These are phyloP conservation scores for Syrphus vitripennis DNA, from an alignment of 2,888 invertebrate genomes.

Conservation along the genomic window DNA sequence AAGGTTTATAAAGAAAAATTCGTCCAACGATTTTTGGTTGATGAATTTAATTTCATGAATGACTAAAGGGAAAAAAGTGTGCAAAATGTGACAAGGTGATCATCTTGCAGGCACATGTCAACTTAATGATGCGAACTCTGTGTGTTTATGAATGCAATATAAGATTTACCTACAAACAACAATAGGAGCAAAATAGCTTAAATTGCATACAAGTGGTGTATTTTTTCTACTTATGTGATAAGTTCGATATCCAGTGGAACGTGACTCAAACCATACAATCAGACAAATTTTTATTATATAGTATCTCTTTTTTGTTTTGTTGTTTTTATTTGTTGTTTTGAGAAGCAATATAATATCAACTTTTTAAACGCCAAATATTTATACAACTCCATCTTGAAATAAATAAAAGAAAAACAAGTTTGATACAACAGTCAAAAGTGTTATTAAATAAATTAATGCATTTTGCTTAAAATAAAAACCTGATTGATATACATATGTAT, in stretches of 20 bases:
- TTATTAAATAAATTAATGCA: not conserved
- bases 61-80: not conserved
- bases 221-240: slow-evolving; percentile 32
- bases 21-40: not conserved
- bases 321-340: not conserved
- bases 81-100: slow-evolving; percentile 34
- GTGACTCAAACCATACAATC: slow-evolving; percentile 14
- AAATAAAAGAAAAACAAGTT: not conserved
- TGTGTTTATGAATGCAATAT: not conserved
- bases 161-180: slow-evolving; percentile 24
- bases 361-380: not conserved
- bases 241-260: slow-evolving; percentile 11
- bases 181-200: not conserved
- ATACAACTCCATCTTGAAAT: not conserved
- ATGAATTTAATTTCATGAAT: not conserved
- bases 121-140: slow-evolving; percentile 13
- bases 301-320: not conserved
- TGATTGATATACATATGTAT: not conserved
- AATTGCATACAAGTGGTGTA: slow-evolving; percentile 7
- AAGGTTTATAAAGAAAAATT: not conserved
- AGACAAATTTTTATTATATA: not conserved
- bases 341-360: not conserved
- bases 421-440: not conserved
- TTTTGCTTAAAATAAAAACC: not conserved
- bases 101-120: slow-evolving; percentile 14